Conservation (phyloP, 2,797 vertebrate species). For the Monodelphis domestica region DNA sequence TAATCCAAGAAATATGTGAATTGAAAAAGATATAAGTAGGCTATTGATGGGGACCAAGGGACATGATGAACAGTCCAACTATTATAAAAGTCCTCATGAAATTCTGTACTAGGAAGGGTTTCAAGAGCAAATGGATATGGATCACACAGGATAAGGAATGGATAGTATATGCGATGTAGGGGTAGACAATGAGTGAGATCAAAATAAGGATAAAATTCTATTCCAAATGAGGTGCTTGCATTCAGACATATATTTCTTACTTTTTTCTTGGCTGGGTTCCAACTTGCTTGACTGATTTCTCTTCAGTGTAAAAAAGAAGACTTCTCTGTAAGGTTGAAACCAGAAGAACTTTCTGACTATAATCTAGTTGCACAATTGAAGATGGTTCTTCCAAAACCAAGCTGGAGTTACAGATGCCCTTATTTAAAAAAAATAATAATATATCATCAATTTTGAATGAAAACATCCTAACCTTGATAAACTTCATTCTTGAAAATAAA, state of each 20-base stretch:
- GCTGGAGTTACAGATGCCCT: conserved; percentile 92
- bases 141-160: neutral
- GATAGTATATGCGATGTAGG: neutral
- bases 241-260: conserved; percentile 82
- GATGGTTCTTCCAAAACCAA: conserved; percentile 92
- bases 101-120: neutral
- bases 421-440: conserved; percentile 74
- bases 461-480: neutral
- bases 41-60: neutral
- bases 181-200: neutral
- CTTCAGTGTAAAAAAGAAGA: conserved; percentile 93
- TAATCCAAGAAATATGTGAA: neutral
- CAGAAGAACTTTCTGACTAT: conserved; percentile 94
- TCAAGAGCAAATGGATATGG: neutral
- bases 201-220: neutral
- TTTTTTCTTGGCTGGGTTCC: conserved; percentile 94
- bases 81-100: neutral
- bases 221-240: conserved; percentile 36
- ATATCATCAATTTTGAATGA: neutral
- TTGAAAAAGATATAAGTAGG: neutral
- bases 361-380: conserved; percentile 95
- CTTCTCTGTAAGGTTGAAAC: conserved; percentile 93
- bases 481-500: neutral
- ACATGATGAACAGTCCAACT: neutral
- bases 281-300: conserved; percentile 90